phyloP scores from a whole-genome alignment of 2,113 vertebrate genomes.

The Trachemys scripta region DNA sequence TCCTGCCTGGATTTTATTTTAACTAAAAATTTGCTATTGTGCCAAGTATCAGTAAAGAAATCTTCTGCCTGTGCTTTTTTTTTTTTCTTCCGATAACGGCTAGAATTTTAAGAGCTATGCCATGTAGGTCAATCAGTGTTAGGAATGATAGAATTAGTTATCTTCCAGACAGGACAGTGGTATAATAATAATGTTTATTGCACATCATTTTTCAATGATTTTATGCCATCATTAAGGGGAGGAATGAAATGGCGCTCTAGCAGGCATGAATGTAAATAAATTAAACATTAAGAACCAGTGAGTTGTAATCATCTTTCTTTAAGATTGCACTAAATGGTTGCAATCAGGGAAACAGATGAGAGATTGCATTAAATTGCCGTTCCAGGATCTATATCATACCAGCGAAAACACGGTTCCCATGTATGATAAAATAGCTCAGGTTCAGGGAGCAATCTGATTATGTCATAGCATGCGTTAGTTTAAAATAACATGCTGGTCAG shows the following conservation, averaged over 20 bases:
- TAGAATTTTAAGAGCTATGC: conserved; percentile 70
- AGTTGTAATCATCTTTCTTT: conserved; percentile 84
- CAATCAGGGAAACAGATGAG: conserved; percentile 82
- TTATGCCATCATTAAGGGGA: conserved; percentile 79
- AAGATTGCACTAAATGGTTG: conserved; percentile 82
- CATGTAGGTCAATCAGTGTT: conserved; percentile 73
- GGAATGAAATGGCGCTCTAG: conserved; percentile 79
- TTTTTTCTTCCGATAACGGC: conserved; percentile 22
- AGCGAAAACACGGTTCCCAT: conserved; percentile 66
- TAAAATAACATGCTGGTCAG: conserved; percentile 47
- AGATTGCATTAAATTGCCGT: conserved; percentile 80
- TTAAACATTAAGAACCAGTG: conserved; percentile 83
- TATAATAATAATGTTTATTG: conserved; percentile 77
- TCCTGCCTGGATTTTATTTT: conserved; percentile 72
- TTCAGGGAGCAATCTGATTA: conserved; percentile 65
- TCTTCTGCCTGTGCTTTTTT: conserved; percentile 62
- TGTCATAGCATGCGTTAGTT: conserved; percentile 63
- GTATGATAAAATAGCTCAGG: conserved; percentile 72
- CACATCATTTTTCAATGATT: conserved; percentile 82
- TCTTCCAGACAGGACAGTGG: conserved; percentile 62
- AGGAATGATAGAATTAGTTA: conserved; percentile 69
- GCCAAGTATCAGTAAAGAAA: conserved; percentile 71
- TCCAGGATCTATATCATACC: conserved; percentile 59
- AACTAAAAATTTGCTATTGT: conserved; percentile 71
- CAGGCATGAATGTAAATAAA: conserved; percentile 86